These are phyloP conservation scores for Saguinus midas DNA, from an alignment of 2,113 vertebrate species.

Conservation along the genomic window DNA sequence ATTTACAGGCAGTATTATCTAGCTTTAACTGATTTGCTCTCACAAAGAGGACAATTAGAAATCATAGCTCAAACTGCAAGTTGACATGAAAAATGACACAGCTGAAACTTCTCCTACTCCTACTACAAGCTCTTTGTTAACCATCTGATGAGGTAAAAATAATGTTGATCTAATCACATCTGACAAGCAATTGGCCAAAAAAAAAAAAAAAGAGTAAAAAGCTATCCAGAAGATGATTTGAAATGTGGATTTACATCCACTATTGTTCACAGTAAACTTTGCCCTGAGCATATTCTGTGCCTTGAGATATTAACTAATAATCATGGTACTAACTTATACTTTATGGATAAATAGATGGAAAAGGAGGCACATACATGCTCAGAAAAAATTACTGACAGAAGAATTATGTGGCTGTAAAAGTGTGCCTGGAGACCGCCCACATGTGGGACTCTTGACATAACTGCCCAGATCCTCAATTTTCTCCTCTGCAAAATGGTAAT, in stretches of 20 bases:
- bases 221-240: constrained; percentile 57
- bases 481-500: not conserved
- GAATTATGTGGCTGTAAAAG: not conserved
- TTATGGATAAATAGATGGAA: constrained; percentile 35
- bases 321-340: not conserved
- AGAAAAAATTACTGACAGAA: not conserved
- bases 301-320: constrained; percentile 35
- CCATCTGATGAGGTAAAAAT: constrained; percentile 63
- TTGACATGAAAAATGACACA: constrained; percentile 67
- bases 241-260: constrained; percentile 58
- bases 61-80: not conserved
- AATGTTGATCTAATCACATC: constrained; percentile 72
- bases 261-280: constrained; percentile 49
- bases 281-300: not conserved
- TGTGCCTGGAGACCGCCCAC: not conserved
- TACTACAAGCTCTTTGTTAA: constrained; percentile 63
- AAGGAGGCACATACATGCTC: not conserved
- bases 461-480: not conserved
- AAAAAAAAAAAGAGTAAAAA: constrained; percentile 54
- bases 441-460: not conserved
- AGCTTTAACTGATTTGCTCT: constrained; percentile 36
- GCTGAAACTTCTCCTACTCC: not conserved
- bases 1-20: not conserved
- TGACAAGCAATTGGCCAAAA: constrained; percentile 64
- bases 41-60: constrained; percentile 64